phyloP scores from a whole-genome alignment of 2,797 vertebrate species.

The Peromyscus nudipes region DNA sequence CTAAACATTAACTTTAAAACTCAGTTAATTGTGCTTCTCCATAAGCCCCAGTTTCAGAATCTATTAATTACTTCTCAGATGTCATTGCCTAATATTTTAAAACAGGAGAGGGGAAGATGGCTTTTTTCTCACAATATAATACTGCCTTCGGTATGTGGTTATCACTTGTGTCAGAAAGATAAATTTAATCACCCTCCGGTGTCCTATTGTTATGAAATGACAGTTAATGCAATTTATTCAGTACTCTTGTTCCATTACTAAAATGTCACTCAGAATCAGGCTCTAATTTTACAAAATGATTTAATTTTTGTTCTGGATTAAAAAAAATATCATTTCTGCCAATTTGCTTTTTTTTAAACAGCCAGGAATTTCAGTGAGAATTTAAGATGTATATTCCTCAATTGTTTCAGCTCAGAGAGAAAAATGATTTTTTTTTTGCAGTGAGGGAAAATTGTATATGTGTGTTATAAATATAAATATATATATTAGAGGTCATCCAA shows the following conservation, averaged over 20 bases:
- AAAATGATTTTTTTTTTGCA: neutral
- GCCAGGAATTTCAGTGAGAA: constrained; percentile 51
- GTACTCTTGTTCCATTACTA: constrained; percentile 65
- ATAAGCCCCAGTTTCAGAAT: constrained; percentile 11
- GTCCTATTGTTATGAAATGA: constrained; percentile 72
- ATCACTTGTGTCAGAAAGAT: constrained; percentile 66
- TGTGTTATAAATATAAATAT: neutral
- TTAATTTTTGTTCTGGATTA: constrained; percentile 70
- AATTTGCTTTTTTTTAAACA: neutral
- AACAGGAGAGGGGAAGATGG: constrained; percentile 13
- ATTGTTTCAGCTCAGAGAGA: neutral
- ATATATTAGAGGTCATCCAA: neutral
- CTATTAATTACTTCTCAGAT: constrained; percentile 38
- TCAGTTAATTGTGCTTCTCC: neutral
- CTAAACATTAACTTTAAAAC: constrained; percentile 32
- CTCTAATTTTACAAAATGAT: constrained; percentile 72
- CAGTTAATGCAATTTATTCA: constrained; percentile 74
- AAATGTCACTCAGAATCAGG: constrained; percentile 68
- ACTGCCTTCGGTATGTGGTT: constrained; percentile 20
- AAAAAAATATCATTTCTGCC: constrained; percentile 59
- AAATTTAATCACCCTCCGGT: constrained; percentile 65
- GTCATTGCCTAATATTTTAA: constrained; percentile 57
- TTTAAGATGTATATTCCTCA: constrained; percentile 52
- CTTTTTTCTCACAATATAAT: constrained; percentile 35
- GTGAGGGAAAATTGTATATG: neutral